Evolutionary conservation across 2,113 vertebrate genomes (phyloP).

Genomic region (Toxotes chatareus): DNA sequence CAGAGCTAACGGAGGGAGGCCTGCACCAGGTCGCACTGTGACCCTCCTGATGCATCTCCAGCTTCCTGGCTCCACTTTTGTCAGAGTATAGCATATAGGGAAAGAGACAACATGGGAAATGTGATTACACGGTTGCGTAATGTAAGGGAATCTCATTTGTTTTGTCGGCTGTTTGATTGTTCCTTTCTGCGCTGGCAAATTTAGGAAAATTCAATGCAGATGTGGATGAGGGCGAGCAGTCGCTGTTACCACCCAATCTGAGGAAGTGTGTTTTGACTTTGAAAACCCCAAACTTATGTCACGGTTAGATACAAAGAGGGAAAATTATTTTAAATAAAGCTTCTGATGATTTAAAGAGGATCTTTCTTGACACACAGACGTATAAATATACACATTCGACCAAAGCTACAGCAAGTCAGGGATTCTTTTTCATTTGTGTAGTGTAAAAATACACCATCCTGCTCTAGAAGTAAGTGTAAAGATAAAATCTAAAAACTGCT

Average conservation of each 20-base stretch:
- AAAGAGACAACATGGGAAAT: slow-evolving; percentile 74
- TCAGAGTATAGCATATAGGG: slow-evolving; percentile 53
- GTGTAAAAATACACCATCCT: slow-evolving; percentile 28
- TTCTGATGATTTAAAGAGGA: background rate
- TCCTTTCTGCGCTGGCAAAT: slow-evolving; percentile 61
- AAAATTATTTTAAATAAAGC: background rate
- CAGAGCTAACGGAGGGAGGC: slow-evolving; percentile 62
- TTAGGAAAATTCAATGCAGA: slow-evolving; percentile 53
- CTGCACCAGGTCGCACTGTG: slow-evolving; percentile 55
- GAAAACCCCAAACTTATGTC: slow-evolving; percentile 41
- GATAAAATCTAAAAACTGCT: slow-evolving; percentile 36
- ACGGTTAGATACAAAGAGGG: background rate
- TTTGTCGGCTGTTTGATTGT: slow-evolving; percentile 67
- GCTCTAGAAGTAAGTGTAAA: slow-evolving; percentile 19
- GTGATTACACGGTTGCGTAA: slow-evolving; percentile 76
- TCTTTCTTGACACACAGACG: background rate
- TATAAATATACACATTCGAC: background rate
- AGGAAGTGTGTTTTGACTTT: slow-evolving; percentile 60
- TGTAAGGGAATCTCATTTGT: slow-evolving; percentile 79
- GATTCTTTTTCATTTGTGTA: background rate
- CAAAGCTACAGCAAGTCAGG: background rate
- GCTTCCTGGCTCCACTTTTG: slow-evolving; percentile 49
- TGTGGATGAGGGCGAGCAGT: slow-evolving; percentile 51
- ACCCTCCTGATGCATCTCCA: slow-evolving; percentile 59
- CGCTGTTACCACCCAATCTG: slow-evolving; percentile 49